Conservation (phyloP, 1,140 invertebrate species). For the Armadillidium nasatum region DNA sequence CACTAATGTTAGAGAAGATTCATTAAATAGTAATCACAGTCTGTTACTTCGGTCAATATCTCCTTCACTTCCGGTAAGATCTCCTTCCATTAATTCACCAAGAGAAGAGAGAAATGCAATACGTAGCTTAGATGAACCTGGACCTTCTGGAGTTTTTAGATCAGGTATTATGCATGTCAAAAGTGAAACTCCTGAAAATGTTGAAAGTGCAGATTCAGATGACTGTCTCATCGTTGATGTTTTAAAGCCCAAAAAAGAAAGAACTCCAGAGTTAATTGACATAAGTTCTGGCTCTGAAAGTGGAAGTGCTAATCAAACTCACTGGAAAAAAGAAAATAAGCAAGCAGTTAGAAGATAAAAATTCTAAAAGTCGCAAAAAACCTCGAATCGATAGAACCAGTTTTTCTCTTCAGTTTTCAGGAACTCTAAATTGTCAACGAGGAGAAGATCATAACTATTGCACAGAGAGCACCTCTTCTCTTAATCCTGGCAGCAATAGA, state of each 20-base stretch:
- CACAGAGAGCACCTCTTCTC: not conserved
- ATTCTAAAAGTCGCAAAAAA: not conserved
- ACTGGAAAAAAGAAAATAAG: slow-evolving; percentile 4
- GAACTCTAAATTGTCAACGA: not conserved
- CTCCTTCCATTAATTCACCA: not conserved
- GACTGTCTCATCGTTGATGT: slow-evolving; percentile 3
- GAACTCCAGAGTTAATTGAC: not conserved
- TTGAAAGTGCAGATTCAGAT: not conserved
- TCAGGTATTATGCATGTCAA: not conserved
- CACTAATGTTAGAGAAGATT: not conserved
- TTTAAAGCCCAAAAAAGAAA: not conserved
- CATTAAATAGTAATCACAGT: not conserved
- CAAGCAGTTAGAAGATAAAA: not conserved
- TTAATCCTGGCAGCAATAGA: not conserved
- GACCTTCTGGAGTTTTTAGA: not conserved
- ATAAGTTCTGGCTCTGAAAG: not conserved
- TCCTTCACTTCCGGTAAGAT: no score
- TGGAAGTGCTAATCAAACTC: not conserved
- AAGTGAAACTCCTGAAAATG: not conserved
- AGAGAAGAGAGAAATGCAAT: not conserved
- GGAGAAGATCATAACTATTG: not conserved
- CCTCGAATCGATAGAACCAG: not conserved
- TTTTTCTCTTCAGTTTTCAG: slow-evolving; percentile 1
- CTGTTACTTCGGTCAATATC: not conserved
- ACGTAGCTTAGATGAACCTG: not conserved